These are phyloP conservation scores for Noturus placidus DNA, from an alignment of 2,113 vertebrate species.

Conservation along the genomic window DNA sequence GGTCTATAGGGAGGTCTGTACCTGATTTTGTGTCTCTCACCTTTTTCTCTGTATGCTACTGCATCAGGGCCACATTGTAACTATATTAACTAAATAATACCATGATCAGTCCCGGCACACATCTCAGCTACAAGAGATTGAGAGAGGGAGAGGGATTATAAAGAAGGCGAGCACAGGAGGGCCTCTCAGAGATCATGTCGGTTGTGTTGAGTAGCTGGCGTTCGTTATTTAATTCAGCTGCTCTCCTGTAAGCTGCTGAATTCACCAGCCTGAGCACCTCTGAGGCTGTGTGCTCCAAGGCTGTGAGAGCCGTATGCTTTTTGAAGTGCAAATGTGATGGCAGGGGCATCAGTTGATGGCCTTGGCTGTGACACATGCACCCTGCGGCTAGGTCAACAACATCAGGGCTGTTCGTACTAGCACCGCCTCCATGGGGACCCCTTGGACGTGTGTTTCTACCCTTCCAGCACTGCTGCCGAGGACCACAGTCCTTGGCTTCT, in stretches of 20 bases:
- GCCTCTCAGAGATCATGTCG: slow-evolving; percentile 42
- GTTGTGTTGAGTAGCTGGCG: slow-evolving; percentile 36
- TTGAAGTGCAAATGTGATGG: slow-evolving; percentile 74
- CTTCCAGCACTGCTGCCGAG: slow-evolving; percentile 46
- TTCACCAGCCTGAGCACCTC: slow-evolving; percentile 47
- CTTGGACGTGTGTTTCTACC: slow-evolving; percentile 59
- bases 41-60: neutral
- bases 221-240: slow-evolving; percentile 54
- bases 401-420: slow-evolving; percentile 64
- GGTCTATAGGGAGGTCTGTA: neutral
- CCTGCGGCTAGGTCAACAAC: slow-evolving; percentile 75
- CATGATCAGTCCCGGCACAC: slow-evolving; percentile 4
- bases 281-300: slow-evolving; percentile 53
- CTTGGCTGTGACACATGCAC: slow-evolving; percentile 66
- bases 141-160: slow-evolving; percentile 29
- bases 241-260: slow-evolving; percentile 50
- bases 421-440: slow-evolving; percentile 62
- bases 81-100: slow-evolving; percentile 33
- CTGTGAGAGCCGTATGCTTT: slow-evolving; percentile 53
- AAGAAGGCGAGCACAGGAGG: slow-evolving; percentile 35
- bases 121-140: slow-evolving; percentile 18
- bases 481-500: slow-evolving; percentile 41
- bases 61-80: slow-evolving; percentile 1
- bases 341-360: slow-evolving; percentile 63
- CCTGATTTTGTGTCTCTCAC: neutral